Base-by-base conservation (phyloP, 1,140 invertebrate genomes). In the Drosophila orena region DNA sequence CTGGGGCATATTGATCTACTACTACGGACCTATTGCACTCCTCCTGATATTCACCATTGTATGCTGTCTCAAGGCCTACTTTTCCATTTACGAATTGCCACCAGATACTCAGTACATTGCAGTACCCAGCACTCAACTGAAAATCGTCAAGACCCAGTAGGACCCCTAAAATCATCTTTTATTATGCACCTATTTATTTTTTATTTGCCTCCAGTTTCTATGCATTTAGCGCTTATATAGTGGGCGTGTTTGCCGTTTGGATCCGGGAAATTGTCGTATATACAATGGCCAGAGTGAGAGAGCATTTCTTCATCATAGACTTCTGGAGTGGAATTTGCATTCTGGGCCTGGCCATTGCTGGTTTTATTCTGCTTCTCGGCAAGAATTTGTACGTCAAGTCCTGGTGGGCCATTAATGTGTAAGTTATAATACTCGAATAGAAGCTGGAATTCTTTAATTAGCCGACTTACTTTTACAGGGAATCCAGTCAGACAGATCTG, bases 401-500 rank as follows among this genome's bases (percentile, higher is more conserved):
- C 43, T 91, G 90, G 90, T 91, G 90, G 90, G 72, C 81, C 66
- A 72, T 84, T 22, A 91, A 91, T 81, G 90, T 91, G 90, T 91
- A 77, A 70, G 90, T 77, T 7, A 17, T 3, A 11, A 27, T 38
- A 15, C 6, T 4, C 20, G 1, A 50, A 20, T 7, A 27, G 3
- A 3, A 17, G 10, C 7, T 0, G 3, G 15, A 27, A 2, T 15
- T 2, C 11, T 2, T 14, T 10, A 24, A 37, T 17, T 30, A 24
- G 4, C 2, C n/a, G 2, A 8, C 3, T 15, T 14, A 50, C 14
- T 4, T 20, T 4, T 43, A 6, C 17, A 89, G 84, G 0, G 84
- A 89, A 27, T 80, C 84, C 11, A 89, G 84, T 56, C 85, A 89
- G 15, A 89, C 84, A 0, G 84, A 89, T 66, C 46, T 89, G 37